Percentiles rank a stretch among this genome's conserved stretches.
phyloP scores from a whole-genome alignment of 2,113 vertebrate species.

The Lasiurus borealis region DNA sequence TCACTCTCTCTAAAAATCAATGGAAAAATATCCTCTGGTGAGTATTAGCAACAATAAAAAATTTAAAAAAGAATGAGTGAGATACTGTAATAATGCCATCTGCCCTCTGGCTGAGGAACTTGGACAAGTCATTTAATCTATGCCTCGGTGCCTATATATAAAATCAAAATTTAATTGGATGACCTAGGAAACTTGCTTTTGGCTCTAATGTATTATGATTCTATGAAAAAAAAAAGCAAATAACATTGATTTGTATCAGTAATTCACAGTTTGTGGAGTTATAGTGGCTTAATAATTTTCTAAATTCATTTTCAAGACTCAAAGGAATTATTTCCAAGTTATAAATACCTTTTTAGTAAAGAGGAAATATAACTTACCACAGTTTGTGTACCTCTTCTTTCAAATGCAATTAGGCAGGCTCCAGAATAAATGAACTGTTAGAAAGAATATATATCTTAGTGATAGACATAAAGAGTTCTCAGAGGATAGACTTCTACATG shows the following conservation, averaged over 20 bases:
- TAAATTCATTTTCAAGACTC: neutral
- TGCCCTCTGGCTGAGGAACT: neutral
- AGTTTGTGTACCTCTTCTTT: constrained; percentile 66
- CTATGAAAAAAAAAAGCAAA: neutral
- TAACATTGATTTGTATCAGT: neutral
- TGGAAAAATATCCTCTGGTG: too few species aligned
- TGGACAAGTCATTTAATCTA: neutral
- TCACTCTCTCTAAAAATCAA: too few species aligned
- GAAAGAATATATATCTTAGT: constrained; percentile 47
- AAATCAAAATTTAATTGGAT: neutral
- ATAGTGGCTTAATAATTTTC: neutral
- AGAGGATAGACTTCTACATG: fast-evolving
- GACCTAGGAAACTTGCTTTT: neutral
- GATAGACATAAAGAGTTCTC: neutral
- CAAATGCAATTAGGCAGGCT: constrained; percentile 70
- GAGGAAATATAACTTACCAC: constrained; percentile 69
- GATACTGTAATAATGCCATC: neutral
- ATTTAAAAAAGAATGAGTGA: neutral
- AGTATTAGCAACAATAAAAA: too few species aligned
- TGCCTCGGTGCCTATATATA: neutral
- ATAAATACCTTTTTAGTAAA: neutral
- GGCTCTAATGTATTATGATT: neutral
- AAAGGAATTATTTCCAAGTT: neutral
- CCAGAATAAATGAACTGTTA: constrained; percentile 78
- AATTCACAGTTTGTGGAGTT: neutral